Evolutionary conservation across 2,888 invertebrate species (phyloP).

Genomic region (Watsonalla binaria): DNA sequence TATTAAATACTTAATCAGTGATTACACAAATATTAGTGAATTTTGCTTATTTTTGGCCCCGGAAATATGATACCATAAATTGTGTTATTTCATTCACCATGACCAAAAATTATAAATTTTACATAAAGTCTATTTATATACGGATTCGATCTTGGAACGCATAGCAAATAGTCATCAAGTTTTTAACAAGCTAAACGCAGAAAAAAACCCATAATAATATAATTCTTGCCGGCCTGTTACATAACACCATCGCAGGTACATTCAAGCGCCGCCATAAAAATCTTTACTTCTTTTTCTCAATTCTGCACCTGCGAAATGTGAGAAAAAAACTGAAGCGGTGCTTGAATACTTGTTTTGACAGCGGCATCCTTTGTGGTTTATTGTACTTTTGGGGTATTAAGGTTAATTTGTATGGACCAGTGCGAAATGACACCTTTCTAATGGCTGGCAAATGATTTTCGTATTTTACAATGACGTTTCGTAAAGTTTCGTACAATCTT

Average conservation of each 20-base stretch:
- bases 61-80: no score
- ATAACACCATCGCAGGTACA: conserved; percentile 29
- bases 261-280: conserved; percentile 66
- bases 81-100: no score
- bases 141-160: no score
- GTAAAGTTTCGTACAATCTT: neutral
- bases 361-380: conserved; percentile 54
- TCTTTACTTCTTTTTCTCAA: conserved; percentile 39
- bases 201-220: neutral
- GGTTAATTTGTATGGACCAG: conserved; percentile 34
- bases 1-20: no score
- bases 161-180: no score
- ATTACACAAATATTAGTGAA: no score
- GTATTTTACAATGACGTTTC: neutral
- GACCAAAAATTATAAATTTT: no score
- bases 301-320: conserved; percentile 64
- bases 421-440: conserved; percentile 26
- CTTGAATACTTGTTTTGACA: conserved; percentile 63
- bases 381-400: conserved; percentile 22
- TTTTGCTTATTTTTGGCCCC: no score
- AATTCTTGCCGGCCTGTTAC: conserved; percentile 6
- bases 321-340: conserved; percentile 36
- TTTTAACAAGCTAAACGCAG: neutral
- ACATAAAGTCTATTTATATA: no score
- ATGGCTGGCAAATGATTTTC: conserved; percentile 1